phyloP scores from a whole-genome alignment of 2,888 invertebrate genomes.

The Drosophila basisetae region DNA sequence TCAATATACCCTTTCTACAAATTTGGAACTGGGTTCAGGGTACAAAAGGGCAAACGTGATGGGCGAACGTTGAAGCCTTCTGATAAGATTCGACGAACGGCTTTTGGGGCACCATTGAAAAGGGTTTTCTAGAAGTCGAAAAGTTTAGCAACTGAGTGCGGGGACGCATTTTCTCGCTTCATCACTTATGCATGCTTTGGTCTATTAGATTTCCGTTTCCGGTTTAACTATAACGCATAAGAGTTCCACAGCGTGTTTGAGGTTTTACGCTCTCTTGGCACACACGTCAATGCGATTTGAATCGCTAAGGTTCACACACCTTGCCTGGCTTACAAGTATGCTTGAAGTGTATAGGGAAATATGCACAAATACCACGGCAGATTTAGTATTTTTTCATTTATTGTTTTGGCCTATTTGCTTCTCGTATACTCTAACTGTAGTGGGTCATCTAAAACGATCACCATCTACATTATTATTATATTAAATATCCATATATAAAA shows the following conservation, averaged over 20 bases:
- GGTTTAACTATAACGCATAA: slow-evolving; percentile 75
- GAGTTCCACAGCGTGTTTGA: slow-evolving; percentile 76
- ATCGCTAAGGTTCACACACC: slow-evolving; percentile 73
- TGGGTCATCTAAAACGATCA: background rate
- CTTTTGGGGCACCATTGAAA: slow-evolving; percentile 55
- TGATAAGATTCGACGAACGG: slow-evolving; percentile 70
- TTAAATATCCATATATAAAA: background rate
- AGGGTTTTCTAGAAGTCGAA: slow-evolving; percentile 43
- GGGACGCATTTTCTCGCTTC: slow-evolving; percentile 70
- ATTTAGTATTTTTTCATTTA: slow-evolving; percentile 31
- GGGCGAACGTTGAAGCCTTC: slow-evolving; percentile 64
- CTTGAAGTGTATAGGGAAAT: slow-evolving; percentile 21
- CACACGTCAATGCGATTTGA: slow-evolving; percentile 75
- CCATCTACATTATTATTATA: background rate
- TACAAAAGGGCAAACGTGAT: slow-evolving; percentile 53
- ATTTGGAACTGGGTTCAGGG: background rate
- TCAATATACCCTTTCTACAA: background rate
- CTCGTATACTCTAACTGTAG: slow-evolving; percentile 13
- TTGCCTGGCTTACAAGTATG: slow-evolving; percentile 50
- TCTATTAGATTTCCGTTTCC: slow-evolving; percentile 81
- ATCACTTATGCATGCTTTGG: slow-evolving; percentile 79
- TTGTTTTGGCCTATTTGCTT: slow-evolving; percentile 10
- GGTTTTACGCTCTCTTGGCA: slow-evolving; percentile 76
- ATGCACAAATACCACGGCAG: slow-evolving; percentile 14
- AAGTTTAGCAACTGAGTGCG: slow-evolving; percentile 3